phyloP scores from a whole-genome alignment of 30 jellyfish, hydroid and myxozoan genomes.

The Aurelia aurita complex sp. Pacific region DNA sequence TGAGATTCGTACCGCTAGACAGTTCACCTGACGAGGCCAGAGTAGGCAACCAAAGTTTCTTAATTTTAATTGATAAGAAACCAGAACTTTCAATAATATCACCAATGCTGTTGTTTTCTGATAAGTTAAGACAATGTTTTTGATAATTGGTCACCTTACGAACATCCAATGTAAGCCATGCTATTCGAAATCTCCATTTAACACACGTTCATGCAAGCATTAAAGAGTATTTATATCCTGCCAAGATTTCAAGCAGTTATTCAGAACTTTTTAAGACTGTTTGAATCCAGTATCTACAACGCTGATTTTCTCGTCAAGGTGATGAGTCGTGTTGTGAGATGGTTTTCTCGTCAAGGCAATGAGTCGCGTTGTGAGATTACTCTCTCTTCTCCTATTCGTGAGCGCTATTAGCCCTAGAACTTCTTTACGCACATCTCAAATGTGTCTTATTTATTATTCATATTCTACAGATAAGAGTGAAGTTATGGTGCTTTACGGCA shows the following conservation, averaged over 20 bases:
- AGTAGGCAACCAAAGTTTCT: too few species aligned
- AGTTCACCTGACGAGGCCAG: too few species aligned
- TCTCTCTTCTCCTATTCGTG: not conserved
- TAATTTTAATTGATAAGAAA: too few species aligned
- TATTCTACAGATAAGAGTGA: not conserved
- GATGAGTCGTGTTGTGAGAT: not conserved
- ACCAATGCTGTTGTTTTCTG: too few species aligned
- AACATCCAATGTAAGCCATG: too few species aligned
- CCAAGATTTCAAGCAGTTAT: not conserved
- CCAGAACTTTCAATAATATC: too few species aligned
- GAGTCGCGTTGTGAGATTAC: not conserved
- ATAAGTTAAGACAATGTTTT: too few species aligned
- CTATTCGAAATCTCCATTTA: too few species aligned
- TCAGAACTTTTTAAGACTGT: not conserved
- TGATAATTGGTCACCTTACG: too few species aligned
- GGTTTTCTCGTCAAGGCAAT: not conserved
- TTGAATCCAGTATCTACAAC: not conserved
- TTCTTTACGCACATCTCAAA: not conserved
- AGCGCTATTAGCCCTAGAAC: not conserved
- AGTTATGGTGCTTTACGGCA: not conserved
- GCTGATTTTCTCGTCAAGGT: slow-evolving; percentile 6
- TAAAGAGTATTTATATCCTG: too few species aligned
- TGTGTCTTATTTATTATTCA: not conserved
- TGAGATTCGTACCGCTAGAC: too few species aligned
- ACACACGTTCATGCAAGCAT: too few species aligned